Evolutionary conservation across 2,888 invertebrate genomes (phyloP), one percentile per base, ranked within the genome.

Genomic region (Ferdinandea cuprea): DNA sequence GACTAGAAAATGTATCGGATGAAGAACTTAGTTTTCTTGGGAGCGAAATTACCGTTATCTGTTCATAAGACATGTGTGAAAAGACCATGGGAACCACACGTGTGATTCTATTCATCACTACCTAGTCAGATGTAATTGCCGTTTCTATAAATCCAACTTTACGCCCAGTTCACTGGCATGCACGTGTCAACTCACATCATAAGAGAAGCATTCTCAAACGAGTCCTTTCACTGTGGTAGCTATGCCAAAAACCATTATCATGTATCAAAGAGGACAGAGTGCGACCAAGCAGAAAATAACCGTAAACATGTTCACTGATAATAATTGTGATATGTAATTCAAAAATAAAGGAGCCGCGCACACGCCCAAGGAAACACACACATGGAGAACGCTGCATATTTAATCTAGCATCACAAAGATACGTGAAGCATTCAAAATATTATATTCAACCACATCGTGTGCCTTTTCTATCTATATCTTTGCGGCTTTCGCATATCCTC

Each of bases 391-490:
- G 3, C 5, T 25, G 5, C 25, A 25, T 25, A 25, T 25, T 5
- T 25, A 40, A 25, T 25, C 25, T 25, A 40, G 13, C 37, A 37
- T 65, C 48, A 65, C 30, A 56, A 30, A 46, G 58, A 65, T 37
- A 48, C 54, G 15, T 9, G 19, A 15, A 25, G 15, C 44, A 42
- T 59, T 50, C 19, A 28, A 74, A 59, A 59, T 59, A 66, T 66
- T 65, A 40, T 48, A n/a, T n/a, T n/a, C n/a, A n/a, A 65, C 40
- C 32, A 61, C 56, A 35, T 42, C 63, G 35, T n/a, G 59, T 30
- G 59, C 42, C 32, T 50, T 59, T 74, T 9, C 21, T 66, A 28
- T 9, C 21, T 66, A 28, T 50, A 37, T 40, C 28, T 50, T 65
- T 50, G 61, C 15, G 46, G 46, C 32, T 48, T 59, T 21, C 35